Base-by-base conservation (phyloP, 2,113 vertebrate species). In the Tupaia chinensis region DNA sequence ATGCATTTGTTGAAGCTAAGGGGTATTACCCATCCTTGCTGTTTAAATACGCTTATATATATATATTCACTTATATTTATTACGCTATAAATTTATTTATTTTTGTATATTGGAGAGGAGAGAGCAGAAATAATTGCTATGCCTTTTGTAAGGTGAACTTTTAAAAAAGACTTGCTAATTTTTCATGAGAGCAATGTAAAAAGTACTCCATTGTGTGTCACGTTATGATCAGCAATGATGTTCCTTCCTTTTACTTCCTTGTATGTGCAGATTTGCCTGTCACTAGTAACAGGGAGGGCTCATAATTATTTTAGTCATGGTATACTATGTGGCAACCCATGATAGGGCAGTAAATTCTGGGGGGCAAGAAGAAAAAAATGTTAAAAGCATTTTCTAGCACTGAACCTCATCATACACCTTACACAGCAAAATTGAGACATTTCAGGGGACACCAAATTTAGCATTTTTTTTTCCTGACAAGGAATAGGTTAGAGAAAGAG, bases 401-500 rank as follows among this genome's bases (percentile, higher is more conserved):
- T 79, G 87, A 95, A 32, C 6, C 68, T 58, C 34, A 89, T 89
- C 88, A 93, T 11, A 0, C 25, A 89, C 3, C 58, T 56, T 85
- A 79, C 7, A 56, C 0, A 87, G 44, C 34, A 84, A 92, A 88
- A 84, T 14, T 66, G 69, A 91, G 34, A 93, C 29, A 92, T 89
- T 77, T 92, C 16, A 80, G 53, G n/a, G 16, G 32, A 1, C 56
- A 32, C 7, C 54, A 15, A 66, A 83, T 95, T 90, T 32, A 89
- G 34, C 25, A 44, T 44, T 44, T 44, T 91, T 29, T 91, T 93
- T 94, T 79, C 58, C 66, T 95, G 66, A 54, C 22, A 91, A 14
- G 4, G 25, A 27, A 90, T 74, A 87, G 16, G 53, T 80, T 15
- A 89, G 65, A 81, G 82, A 65, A 92, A 93, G 60, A 56, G 19